These are phyloP conservation scores for Pheosia tremula DNA, from an alignment of 2,888 invertebrate species.

Conservation along the genomic window DNA sequence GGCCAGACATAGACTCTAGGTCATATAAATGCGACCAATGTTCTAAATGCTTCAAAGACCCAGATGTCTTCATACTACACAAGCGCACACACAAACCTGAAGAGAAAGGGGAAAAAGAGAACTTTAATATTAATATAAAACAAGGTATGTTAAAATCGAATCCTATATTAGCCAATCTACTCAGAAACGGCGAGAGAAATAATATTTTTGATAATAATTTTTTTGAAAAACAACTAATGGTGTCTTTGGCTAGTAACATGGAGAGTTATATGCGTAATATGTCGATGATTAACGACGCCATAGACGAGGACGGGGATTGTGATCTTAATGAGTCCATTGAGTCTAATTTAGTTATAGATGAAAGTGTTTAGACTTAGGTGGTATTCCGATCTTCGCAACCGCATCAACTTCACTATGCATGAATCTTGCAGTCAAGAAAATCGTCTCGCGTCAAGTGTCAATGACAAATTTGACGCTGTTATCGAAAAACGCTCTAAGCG, in stretches of 20 bases:
- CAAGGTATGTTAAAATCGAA: conserved; percentile 66
- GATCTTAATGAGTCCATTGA: conserved; percentile 52
- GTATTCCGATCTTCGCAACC: no score
- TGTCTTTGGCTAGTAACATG: conserved; percentile 64
- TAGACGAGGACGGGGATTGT: conserved; percentile 23
- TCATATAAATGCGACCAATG: conserved; percentile 69
- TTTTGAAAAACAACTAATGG: conserved; percentile 65
- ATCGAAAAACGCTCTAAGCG: no score
- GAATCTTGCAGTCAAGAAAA: no score
- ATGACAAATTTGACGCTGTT: no score
- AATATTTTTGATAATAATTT: conserved; percentile 46
- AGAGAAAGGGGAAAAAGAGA: conserved; percentile 52
- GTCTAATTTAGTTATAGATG: conserved; percentile 58
- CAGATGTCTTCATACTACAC: conserved; percentile 70
- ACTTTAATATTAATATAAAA: conserved; percentile 48
- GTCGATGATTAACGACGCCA: conserved; percentile 40
- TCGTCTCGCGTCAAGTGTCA: no score
- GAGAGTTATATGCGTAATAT: conserved; percentile 64
- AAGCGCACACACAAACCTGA: conserved; percentile 54
- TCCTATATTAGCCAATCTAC: conserved; percentile 71
- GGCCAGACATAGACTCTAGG: conserved; percentile 1
- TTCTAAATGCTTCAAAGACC: conserved; percentile 76
- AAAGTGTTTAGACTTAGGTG: conserved; percentile 33
- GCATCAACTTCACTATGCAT: no score
- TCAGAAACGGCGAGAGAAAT: conserved; percentile 48